Percentiles rank a stretch among this genome's conserved stretches.
phyloP scores from a whole-genome alignment of 2,113 vertebrate genomes.

The Camelus dromedarius region DNA sequence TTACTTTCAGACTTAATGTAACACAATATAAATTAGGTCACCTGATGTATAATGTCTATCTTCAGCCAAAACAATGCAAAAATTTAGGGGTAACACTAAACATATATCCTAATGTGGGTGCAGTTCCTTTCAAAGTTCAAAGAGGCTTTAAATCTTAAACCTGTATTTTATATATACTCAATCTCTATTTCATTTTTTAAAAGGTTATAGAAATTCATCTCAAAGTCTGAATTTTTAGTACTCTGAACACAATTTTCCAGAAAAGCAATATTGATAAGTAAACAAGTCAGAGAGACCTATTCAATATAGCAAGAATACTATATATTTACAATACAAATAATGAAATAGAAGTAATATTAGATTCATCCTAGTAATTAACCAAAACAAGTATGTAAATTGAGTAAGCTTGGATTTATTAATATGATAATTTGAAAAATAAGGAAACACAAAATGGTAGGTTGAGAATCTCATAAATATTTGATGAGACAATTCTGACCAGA shows the following conservation, averaged over 20 bases:
- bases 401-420: background rate
- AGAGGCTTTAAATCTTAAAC: conserved; percentile 2
- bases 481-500: background rate
- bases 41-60: background rate
- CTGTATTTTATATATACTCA: background rate
- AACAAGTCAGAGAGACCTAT: background rate
- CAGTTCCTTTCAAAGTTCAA: background rate
- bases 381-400: background rate
- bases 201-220: background rate
- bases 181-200: background rate
- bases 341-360: background rate
- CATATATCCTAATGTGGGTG: background rate
- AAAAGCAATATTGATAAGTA: background rate
- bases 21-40: background rate
- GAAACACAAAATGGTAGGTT: background rate
- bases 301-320: background rate
- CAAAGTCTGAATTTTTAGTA: background rate
- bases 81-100: background rate
- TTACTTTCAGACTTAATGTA: background rate
- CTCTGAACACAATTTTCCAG: background rate
- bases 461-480: background rate
- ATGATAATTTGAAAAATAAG: background rate
- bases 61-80: background rate
- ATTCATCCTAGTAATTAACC: background rate
- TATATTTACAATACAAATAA: background rate